phyloP scores from a whole-genome alignment of 2,113 vertebrate species.

The Takifugu flavidus region DNA sequence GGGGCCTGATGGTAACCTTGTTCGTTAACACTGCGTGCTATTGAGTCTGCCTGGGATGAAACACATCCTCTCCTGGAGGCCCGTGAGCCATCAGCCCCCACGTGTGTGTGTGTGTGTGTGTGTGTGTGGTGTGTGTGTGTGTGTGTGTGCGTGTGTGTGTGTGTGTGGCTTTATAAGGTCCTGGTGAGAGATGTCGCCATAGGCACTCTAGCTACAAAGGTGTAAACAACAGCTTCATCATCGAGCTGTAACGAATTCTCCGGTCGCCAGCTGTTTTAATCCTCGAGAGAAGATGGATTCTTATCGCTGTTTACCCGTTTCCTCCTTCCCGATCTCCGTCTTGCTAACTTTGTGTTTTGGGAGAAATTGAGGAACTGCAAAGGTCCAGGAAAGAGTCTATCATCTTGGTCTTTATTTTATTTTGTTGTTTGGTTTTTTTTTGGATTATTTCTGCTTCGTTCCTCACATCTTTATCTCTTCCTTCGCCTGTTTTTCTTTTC shows the following conservation, averaged over 20 bases:
- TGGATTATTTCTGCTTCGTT: background rate
- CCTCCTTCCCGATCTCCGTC: background rate
- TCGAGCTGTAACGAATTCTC: background rate
- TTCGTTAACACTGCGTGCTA: slow-evolving; percentile 16
- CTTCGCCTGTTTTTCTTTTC: background rate
- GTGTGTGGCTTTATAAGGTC: slow-evolving; percentile 1
- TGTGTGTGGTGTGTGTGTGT: background rate
- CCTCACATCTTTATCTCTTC: background rate
- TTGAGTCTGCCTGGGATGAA: slow-evolving; percentile 34
- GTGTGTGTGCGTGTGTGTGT: background rate
- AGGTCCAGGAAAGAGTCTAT: background rate
- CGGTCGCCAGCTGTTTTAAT: background rate
- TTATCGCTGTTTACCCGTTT: slow-evolving; percentile 34
- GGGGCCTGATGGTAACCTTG: slow-evolving; percentile 34
- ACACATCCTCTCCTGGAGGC: slow-evolving; percentile 29
- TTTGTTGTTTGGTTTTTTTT: background rate
- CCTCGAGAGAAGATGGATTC: background rate
- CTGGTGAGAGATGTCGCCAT: slow-evolving; percentile 28
- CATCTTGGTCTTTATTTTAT: background rate
- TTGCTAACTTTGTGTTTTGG: slow-evolving; percentile 4
- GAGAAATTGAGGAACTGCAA: background rate
- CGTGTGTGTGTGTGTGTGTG: slow-evolving; percentile 8
- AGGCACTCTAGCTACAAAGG: slow-evolving; percentile 3
- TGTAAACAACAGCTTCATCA: no score
- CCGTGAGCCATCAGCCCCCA: slow-evolving; percentile 1